Base-by-base conservation (phyloP, 1,140 invertebrate species). In the Drosophila albomicans region DNA sequence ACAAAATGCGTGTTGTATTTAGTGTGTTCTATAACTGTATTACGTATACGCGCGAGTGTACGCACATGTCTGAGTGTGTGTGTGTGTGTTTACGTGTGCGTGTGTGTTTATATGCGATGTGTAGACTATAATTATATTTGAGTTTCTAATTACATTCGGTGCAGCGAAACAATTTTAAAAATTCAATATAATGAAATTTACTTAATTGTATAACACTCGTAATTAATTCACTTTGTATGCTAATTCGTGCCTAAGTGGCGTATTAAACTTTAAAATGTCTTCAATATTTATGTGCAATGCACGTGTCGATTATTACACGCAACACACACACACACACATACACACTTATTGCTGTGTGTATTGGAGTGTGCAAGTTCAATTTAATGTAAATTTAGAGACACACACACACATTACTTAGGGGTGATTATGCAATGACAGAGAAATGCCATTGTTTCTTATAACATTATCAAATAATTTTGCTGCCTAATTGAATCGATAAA, bases 161-260 rank as follows among this genome's bases (percentile, higher is more conserved):
- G 61, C 57, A 54, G 75, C 56, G 70, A 69, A 84, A 82, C 81
- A 82, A 85, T 84, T 87, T 88, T 84, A 89, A 88, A 88, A 88
- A 88, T 88, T 88, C 84, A 89, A 88, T 88, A 80, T 85, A 89
- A 89, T 88, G 86, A 88, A 88, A 88, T 88, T 88, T 85, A 88
- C 84, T 88, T 88, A 88, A 88, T 88, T 88, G 84, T 88, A 88
- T 88, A 88, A 88, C 82, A 68, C 84, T 85, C 78, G 84, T 88
- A 88, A 88, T 88, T 88, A 88, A 88, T 88, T 88, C 84, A 88
- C 85, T 88, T 88, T 88, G 84, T 88, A 88, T 89, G 84, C 84
- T 88, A 88, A 88, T 88, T 88, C 81, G 85, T 85, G 85, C 81
- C 85, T 88, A 88, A 88, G 84, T 88, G 84, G 78, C 85, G 78